These are phyloP conservation scores for Ceratina japonica DNA, from an alignment of 1,140 invertebrate genomes.

Conservation along the genomic window DNA sequence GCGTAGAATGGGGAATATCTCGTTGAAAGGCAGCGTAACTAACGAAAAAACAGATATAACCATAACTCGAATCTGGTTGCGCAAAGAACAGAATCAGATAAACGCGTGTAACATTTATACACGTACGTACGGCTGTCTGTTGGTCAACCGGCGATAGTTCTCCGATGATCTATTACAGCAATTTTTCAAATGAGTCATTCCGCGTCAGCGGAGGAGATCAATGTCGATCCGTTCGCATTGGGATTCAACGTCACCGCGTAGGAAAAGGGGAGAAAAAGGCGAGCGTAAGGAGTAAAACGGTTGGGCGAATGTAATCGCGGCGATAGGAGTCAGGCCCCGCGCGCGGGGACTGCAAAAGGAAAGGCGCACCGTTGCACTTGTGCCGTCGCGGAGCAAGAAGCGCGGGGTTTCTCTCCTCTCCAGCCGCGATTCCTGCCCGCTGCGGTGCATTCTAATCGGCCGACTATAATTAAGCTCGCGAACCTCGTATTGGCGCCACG, in stretches of 20 bases:
- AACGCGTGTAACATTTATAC: too few relatives aligned
- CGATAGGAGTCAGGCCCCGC: constrained; percentile 29
- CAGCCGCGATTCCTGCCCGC: constrained; percentile 17
- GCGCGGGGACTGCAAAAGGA: constrained; percentile 38
- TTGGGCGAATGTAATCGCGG: constrained; percentile 15
- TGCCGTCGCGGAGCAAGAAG: not conserved
- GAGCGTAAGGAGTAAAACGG: not conserved
- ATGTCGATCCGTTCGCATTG: not conserved
- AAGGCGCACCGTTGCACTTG: constrained; percentile 50
- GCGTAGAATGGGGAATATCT: too few relatives aligned
- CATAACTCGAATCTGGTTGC: too few relatives aligned
- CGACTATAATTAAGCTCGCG: constrained; percentile 52
- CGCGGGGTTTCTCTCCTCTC: constrained; percentile 16
- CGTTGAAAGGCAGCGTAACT: too few relatives aligned
- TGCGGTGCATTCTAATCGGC: constrained; percentile 45
- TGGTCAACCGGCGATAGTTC: too few relatives aligned
- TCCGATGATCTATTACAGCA: too few relatives aligned
- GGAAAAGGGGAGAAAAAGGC: not conserved
- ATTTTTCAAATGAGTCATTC: not conserved
- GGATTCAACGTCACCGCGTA: not conserved
- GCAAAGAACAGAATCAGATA: too few relatives aligned
- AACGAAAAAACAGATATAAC: too few relatives aligned
- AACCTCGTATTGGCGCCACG: constrained; percentile 48
- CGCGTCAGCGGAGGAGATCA: not conserved
- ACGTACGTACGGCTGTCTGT: too few relatives aligned